Conservation (phyloP, 37 sponge, comb jelly and placozoan species). For the Crambe crambe region DNA sequence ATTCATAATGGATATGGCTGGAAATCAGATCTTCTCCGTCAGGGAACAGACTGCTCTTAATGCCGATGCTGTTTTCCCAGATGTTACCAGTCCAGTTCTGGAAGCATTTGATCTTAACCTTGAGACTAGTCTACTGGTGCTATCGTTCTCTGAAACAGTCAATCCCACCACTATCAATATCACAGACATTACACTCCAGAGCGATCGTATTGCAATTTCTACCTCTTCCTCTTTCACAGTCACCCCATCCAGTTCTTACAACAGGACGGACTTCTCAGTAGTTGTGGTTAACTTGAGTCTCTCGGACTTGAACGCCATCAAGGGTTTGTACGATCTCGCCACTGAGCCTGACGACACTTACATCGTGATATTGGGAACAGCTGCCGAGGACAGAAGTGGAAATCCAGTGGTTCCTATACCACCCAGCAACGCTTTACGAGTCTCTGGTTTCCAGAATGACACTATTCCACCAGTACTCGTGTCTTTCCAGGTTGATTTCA, state of each 20-base stretch:
- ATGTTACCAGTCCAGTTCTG: constrained; percentile 65
- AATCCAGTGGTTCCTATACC: constrained; percentile 58
- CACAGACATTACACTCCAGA: constrained; percentile 78
- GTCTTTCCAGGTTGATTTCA: constrained; percentile 74
- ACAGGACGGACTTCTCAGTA: constrained; percentile 56
- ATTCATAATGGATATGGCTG: constrained; percentile 69
- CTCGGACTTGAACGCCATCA: constrained; percentile 79
- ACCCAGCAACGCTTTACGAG: constrained; percentile 41
- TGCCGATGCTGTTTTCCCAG: constrained; percentile 56
- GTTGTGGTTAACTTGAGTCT: constrained; percentile 51
- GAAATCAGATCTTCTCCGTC: constrained; percentile 47
- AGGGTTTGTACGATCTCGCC: constrained; percentile 58
- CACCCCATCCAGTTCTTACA: constrained; percentile 55
- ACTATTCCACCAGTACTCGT: constrained; percentile 59
- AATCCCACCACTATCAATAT: constrained; percentile 69
- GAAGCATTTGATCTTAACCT: constrained; percentile 54
- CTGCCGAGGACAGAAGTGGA: constrained; percentile 76
- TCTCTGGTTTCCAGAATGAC: constrained; percentile 41
- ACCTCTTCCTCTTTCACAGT: constrained; percentile 30
- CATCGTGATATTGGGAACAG: constrained; percentile 38
- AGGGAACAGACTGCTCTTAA: constrained; percentile 20
- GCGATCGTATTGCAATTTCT: constrained; percentile 10
- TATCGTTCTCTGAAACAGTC: constrained; percentile 88
- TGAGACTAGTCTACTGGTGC: constrained; percentile 46
- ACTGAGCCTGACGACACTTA: constrained; percentile 70